Evolutionary conservation across 1,140 invertebrate species (phyloP).

Genomic region (Amphibalanus amphitrite): DNA sequence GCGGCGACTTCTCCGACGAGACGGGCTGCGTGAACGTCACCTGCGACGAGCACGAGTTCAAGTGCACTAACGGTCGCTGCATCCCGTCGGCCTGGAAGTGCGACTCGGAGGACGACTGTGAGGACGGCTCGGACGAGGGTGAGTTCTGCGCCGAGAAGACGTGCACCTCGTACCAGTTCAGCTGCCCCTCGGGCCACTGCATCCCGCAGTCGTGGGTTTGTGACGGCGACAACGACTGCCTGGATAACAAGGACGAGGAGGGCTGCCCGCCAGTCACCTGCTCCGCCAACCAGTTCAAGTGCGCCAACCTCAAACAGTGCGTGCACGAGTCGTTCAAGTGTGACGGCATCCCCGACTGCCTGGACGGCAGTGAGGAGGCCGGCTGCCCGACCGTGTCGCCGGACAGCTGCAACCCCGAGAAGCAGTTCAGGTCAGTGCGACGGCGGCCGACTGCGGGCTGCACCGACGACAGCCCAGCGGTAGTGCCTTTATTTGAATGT

Average conservation of each 20-base stretch:
- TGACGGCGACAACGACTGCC: not conserved
- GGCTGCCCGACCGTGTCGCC: conserved; percentile 62
- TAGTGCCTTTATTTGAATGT: too few species aligned
- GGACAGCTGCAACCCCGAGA: conserved; percentile 69
- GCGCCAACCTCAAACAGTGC: conserved; percentile 75
- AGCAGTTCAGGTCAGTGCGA: conserved; percentile 65
- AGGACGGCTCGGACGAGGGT: conserved; percentile 90
- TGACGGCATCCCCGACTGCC: conserved; percentile 66
- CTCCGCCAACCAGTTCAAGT: conserved; percentile 81
- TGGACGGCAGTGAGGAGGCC: conserved; percentile 77
- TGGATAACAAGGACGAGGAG: conserved; percentile 90
- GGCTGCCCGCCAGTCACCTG: conserved; percentile 90
- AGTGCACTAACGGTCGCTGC: conserved; percentile 84
- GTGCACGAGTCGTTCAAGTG: conserved; percentile 86
- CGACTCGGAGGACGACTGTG: conserved; percentile 78
- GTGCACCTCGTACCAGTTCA: conserved; percentile 87
- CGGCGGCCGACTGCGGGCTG: too few species aligned
- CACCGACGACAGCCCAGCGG: too few species aligned
- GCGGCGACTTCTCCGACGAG: conserved; percentile 46
- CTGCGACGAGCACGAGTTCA: conserved; percentile 73
- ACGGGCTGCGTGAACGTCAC: conserved; percentile 72
- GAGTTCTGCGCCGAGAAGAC: conserved; percentile 86
- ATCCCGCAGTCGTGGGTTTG: too few species aligned
- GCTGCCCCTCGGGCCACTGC: conserved; percentile 84
- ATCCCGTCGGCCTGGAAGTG: conserved; percentile 90